Evolutionary conservation across 1,140 invertebrate genomes (phyloP), one percentile per base, ranked within the genome.

Genomic region (Neotoxoptera formosana): DNA sequence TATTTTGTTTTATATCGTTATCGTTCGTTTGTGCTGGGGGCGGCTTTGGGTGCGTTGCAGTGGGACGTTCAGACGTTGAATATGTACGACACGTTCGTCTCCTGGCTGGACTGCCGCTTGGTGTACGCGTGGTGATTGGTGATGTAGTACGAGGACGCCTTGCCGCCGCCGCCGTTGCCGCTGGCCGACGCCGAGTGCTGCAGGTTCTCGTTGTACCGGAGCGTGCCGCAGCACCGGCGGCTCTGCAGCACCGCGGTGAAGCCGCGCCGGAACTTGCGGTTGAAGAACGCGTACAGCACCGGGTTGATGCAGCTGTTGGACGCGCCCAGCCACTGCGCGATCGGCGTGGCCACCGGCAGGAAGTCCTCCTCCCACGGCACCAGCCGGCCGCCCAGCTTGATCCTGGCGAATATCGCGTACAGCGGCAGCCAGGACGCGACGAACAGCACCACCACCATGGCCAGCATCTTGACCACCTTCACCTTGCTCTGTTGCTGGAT

Each of bases 221-320:
- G 95, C 84, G 97, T 96, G 11, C 97, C 97, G 95, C 98, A 98
- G 95, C 98, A 98, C 93, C 97, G 96, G 51, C 97, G 96, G 94
- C 97, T 98, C 95, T 98, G 97, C 1, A 99, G 96, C 51, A 99
- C 98, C 20, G 98, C 98, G 7, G 97, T 96, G 95, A 99, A 99
- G 4, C 99, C 99, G 81, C 97, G 97, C 2, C 98, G 96, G 95
- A 99, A 99, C 95, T 99, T 99, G 94, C 99, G 98, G 95, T 99
- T 99, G 96, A 99, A 99, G 95, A 98, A 99, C 1, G 98, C 98
- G 95, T 99, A 99, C n/a, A 99, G 96, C 84, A 99, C 97, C 0
- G 99, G 99, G 95, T 99, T 99, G 94, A 99, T 98, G 96, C 98
- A 99, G 51, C 98, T 99, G 95, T 99, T 99, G 36, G 98, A 98